Base-by-base conservation (phyloP, 2,797 vertebrate species). In the Amniataba percoides region DNA sequence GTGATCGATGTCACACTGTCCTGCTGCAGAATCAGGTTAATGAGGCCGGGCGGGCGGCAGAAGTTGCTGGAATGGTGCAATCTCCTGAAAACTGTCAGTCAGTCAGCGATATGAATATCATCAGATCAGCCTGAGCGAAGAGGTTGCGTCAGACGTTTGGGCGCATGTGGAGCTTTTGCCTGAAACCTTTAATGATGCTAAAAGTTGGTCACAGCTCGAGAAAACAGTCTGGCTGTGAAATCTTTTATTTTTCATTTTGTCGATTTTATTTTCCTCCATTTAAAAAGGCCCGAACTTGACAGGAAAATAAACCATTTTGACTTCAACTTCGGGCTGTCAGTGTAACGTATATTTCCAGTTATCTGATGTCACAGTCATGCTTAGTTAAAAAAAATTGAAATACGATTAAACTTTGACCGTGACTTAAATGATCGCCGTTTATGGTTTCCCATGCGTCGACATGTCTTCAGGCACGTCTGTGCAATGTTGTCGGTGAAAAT, bases 31-130 rank as follows among this genome's bases (percentile, higher is more conserved):
- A 48, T 62, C 68, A 39, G 55, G 67, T 53, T 76, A 82, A 74
- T 62, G 51, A 85, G 56, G 59, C 63, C 27, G 53, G 68, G 66
- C 46, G 27, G 53, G 14, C 27, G 27, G 27, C 27, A 14, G 25
- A 64, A 53, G 48, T 16, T 5, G 9, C 14, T 53, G 25, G 36
- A 81, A 66, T 77, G 70, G 25, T 75, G 73, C 59, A 80, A 75
- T 76, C 57, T 69, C 31, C 53, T 53, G 67, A 83, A 88, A 82
- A 49, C 56, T 70, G 81, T 65, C 83, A 61, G n/a, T 71, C 72
- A 68, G 34, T 36, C 31, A n/a, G 27, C 8, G 19, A 16, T 4
- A 13, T 40, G 46, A 71, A 60, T 51, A 51, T 72, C 71, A 74
- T 78, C 3, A 8, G 46, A 36, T 71, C 62, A 36, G 49, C 34